Base-by-base conservation (phyloP, 2,888 invertebrate species). In the Aphrophora alni region DNA sequence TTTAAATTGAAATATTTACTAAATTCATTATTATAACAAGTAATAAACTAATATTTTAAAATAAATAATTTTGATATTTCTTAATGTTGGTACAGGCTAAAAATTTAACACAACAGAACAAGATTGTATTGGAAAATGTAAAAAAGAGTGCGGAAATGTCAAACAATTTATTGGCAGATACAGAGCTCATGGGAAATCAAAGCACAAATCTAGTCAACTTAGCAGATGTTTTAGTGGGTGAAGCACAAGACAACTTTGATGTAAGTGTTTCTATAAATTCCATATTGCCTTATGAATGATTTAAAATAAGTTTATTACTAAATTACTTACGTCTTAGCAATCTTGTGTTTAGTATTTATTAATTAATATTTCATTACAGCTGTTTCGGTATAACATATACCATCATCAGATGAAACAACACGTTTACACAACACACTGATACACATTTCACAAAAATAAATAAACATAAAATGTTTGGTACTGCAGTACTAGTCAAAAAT, bases 241-340 rank as follows among this genome's bases (percentile, higher is more conserved):
- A 89, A 77, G 89, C 89, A 25, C 88, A 89, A 38, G 89, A 90
- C 71, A 90, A 91, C 82, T 85, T 92, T 28, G 82, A 82, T 80
- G 82, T 85, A 82, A 81, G 82, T 76, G 14, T 51, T 33, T n/a
- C n/a, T n/a, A n/a, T n/a, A n/a, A n/a, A n/a, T n/a, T n/a, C n/a
- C n/a, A n/a, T n/a, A n/a, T n/a, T n/a, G n/a, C n/a, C n/a, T n/a
- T n/a, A n/a, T n/a, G n/a, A n/a, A n/a, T n/a, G n/a, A n/a, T n/a
- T n/a, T n/a, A n/a, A n/a, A n/a, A n/a, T n/a, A n/a, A n/a, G n/a
- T n/a, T n/a, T n/a, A n/a, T n/a, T n/a, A n/a, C n/a, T n/a, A n/a
- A n/a, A n/a, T n/a, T n/a, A n/a, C n/a, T n/a, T n/a, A n/a, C n/a
- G n/a, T n/a, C n/a, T n/a, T n/a, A n/a, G n/a, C n/a, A n/a, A n/a